Conservation (phyloP, 1,140 invertebrate genomes). For the Dendrolimus kikuchii region DNA sequence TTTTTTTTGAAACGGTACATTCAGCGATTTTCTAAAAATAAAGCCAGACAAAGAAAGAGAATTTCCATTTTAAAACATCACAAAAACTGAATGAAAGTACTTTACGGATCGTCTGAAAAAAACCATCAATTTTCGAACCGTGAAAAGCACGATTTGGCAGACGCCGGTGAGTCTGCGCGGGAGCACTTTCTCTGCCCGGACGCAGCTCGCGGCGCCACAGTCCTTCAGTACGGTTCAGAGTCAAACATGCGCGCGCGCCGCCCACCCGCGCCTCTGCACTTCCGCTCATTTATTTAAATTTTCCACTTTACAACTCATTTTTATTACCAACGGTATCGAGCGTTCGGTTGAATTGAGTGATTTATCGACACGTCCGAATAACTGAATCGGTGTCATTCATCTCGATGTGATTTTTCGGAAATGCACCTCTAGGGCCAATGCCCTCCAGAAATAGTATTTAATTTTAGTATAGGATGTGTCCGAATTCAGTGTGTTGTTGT, state of each 20-base stretch:
- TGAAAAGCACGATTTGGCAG: constrained; percentile 66
- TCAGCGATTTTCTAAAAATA: too few species aligned
- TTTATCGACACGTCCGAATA: constrained; percentile 16
- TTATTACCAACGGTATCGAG: constrained; percentile 7
- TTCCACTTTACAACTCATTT: constrained; percentile 3
- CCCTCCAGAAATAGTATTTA: constrained; percentile 8
- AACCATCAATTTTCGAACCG: constrained; percentile 56
- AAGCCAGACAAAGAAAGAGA: too few species aligned
- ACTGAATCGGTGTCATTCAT: constrained; percentile 14
- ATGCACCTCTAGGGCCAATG: constrained; percentile 20
- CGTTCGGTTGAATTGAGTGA: constrained; percentile 2
- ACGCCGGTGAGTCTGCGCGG: constrained; percentile 62
- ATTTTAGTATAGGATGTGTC: neutral
- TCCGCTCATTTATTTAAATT: constrained; percentile 19
- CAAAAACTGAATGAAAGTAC: constrained; percentile 18
- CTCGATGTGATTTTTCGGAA: constrained; percentile 22
- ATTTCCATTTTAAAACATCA: too few species aligned
- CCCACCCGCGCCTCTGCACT: constrained; percentile 23
- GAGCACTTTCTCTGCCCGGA: constrained; percentile 64
- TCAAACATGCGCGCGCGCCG: constrained; percentile 40
- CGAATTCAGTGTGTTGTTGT: constrained; percentile 31
- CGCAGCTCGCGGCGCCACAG: constrained; percentile 29
- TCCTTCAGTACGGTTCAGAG: constrained; percentile 33
- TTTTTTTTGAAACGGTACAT: too few species aligned
- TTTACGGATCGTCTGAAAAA: constrained; percentile 55